A percentile compares a stretch with the other conserved stretches of the same genome.
These are phyloP conservation scores for Pristionchus maxplancki DNA, from an alignment of 2,888 invertebrate species.

Conservation along the genomic window DNA sequence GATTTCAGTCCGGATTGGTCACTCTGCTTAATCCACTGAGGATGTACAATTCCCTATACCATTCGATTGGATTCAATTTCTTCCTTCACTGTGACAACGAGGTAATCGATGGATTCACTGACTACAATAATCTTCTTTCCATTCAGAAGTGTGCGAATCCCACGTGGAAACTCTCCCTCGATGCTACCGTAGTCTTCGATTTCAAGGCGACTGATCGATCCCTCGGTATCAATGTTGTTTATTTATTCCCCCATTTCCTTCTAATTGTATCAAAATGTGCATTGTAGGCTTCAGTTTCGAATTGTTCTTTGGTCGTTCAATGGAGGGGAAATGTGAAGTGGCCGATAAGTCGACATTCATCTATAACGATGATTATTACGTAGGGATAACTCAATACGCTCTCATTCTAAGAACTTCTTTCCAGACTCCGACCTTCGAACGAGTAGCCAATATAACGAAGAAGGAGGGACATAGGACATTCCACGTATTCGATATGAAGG, in stretches of 20 bases:
- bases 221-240: conserved; percentile 2
- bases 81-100: conserved; percentile 20
- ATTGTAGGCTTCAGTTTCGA: conserved; percentile 88
- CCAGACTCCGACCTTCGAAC: conserved; percentile 32
- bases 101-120: neutral
- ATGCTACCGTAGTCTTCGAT: conserved; percentile 91
- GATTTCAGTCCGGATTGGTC: conserved; percentile 86
- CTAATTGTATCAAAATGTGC: neutral
- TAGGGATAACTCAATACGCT: neutral
- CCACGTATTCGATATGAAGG: conserved; percentile 37
- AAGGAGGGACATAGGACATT: neutral
- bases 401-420: neutral
- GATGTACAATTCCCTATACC: conserved; percentile 62
- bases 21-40: conserved; percentile 91
- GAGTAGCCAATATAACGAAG: conserved; percentile 22
- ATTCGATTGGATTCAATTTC: conserved; percentile 55
- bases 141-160: conserved; percentile 68
- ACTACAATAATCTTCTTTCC: neutral
- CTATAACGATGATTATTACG: conserved; percentile 43
- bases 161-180: conserved; percentile 88
- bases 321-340: conserved; percentile 22
- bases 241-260: neutral
- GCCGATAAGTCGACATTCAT: neutral
- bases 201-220: conserved; percentile 81
- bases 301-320: conserved; percentile 85